Evolutionary conservation across 2,888 invertebrate genomes (phyloP), one percentile per base, ranked within the genome.

Genomic region (Coecobrya sp.): DNA sequence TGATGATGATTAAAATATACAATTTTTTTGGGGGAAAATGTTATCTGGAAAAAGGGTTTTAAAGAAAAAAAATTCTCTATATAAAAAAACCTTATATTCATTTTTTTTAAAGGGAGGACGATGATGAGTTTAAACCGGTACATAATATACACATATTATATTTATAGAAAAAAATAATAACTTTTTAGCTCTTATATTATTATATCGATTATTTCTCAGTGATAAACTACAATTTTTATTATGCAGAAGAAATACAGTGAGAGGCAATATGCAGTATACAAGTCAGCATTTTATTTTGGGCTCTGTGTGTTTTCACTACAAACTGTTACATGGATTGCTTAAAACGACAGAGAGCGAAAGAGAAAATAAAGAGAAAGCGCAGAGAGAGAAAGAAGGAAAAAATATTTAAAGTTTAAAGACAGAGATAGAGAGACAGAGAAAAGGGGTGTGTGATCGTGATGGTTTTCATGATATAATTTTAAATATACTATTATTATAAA

Each of bases 381-480:
- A 55, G 59, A 79, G 45, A 65, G 42, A 62, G 13, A n/a, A 49
- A 49, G n/a, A n/a, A n/a, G n/a, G n/a, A n/a, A n/a, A n/a, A n/a
- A n/a, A n/a, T n/a, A n/a, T n/a, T n/a, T n/a, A n/a, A n/a, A n/a
- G n/a, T n/a, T n/a, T n/a, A n/a, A n/a, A n/a, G 65, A 52, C n/a
- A 92, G 65, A 82, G 86, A 70, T 30, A 79, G 86, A 82, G 62
- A 76, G 65, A 45, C n/a, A 88, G 88, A 65, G 84, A 91, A 86
- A 86, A 88, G 89, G 88, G 88, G 87, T 89, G 92, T 87, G 92
- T 92, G 88, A 92, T 92, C 92, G 86, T 92, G 92, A 92, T 92
- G 88, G 92, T 86, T 92, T 92, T 92, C 89, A 92, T 92, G 52
- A 36, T 45, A 86, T 86, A 52, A 73, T 70, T 68, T 68, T 68